Base-by-base conservation (phyloP, 2,113 vertebrate genomes). In the Mustelus asterias region DNA sequence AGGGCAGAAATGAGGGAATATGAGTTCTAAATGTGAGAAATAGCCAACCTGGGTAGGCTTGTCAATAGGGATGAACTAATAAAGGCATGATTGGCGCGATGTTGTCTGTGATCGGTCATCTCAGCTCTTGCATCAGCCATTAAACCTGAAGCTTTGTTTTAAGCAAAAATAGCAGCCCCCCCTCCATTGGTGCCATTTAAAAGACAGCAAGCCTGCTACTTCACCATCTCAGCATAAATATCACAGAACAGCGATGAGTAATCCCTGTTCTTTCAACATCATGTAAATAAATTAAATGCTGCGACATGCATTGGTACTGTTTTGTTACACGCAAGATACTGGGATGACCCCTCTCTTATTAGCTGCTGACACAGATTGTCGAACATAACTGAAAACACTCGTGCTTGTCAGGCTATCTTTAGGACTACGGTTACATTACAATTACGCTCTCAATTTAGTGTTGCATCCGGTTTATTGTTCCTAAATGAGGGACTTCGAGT, bases 311-410 rank as follows among this genome's bases (percentile, higher is more conserved):
- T 92, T 60, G 26, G 88, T 5, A 60, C 33, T 63, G 86, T 89
- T 54, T 26, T 92, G 9, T n/a, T 20, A 92, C 60, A 54, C 86
- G 58, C 86, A 89, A 58, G 86, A 89, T 92, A 63, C 58, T 6
- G 54, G 58, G 29, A 63, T 93, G 89, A 65, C 89, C 89, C n/a
- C 48, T 90, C 88, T 90, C 54, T 89, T 89, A 90, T 90, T 90
- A 90, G 13, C 54, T 60, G 58, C 54, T 63, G 26, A 54, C 48
- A 89, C 48, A 89, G 44, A 54, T 60, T 89, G 89, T 92, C 63
- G 7, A 93, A 65, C 63, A 65, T 65, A 93, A 63, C 60, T 65
- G 60, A 89, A 58, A 9, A 58, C 10, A 89, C 13, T 65, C 41
- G n/a, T 65, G 33, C 60, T 65, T 93, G 89, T 67, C 89, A 37